Evolutionary conservation across 1,140 invertebrate genomes (phyloP), one percentile per base, ranked within the genome.

Genomic region (Apocrypta bakeri): DNA sequence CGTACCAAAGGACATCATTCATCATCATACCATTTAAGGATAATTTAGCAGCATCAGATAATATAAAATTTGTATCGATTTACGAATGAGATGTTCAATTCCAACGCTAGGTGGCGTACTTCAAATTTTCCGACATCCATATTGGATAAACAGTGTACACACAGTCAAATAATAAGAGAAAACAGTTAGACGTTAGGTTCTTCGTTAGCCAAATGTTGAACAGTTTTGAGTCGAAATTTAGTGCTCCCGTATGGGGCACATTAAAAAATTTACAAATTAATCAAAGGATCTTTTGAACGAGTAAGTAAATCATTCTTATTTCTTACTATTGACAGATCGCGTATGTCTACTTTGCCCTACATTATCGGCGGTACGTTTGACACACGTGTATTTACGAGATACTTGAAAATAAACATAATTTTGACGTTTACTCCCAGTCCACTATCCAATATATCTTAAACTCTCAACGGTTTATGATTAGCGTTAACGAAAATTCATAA

Each of bases 161-260:
- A 9, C 29, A 66, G 68, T 33, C 17, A 76, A 79, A 73, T 29
- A 73, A 37, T 29, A 73, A 64, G 69, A 40, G 31, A 48, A 40
- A 63, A 77, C 77, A 82, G 64, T 82, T 68, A 69, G 27, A 72
- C 66, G 69, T 40, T 71, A 61, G 37, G 33, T 72, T 68, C 72
- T 68, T 37, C 2, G 1, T n/a, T 27, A 83, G 61, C 42, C 42
- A 79, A 75, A 74, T 75, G 78, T 42, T 80, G 63, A 77, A 76
- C 17, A 27, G 63, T 24, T 40, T 25, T 61, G n/a, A 37, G 27
- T 3, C 17, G 8, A n/a, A 40, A 37, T 61, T 72, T 72, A 83
- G 48, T 83, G 48, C 69, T 69, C 66, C 48, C 79, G 37, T 33
- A 42, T 71, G 79, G 80, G 80, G 72, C 31, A 11, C 14, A 64